These are phyloP conservation scores for Epizoanthus fatuus DNA, from an alignment of 92 coral and sea anemone species.

Conservation along the genomic window DNA sequence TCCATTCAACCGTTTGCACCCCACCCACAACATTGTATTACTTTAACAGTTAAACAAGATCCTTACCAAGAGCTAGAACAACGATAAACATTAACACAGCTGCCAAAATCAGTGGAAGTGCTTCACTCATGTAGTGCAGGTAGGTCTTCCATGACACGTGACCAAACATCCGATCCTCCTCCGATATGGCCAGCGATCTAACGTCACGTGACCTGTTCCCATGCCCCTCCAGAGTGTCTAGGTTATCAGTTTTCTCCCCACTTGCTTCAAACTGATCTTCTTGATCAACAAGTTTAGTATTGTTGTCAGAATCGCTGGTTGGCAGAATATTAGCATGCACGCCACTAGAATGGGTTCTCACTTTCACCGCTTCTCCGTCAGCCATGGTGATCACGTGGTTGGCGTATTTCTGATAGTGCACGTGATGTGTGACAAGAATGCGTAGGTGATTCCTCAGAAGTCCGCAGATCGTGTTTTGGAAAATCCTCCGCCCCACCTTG, in stretches of 20 bases:
- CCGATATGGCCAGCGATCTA: neutral
- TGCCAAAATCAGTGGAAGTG: neutral
- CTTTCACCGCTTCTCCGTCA: neutral
- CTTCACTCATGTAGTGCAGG: neutral
- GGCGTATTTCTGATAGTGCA: neutral
- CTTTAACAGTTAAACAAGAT: too few species aligned
- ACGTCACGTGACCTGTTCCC: neutral
- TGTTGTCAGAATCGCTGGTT: too few species aligned
- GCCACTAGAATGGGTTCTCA: neutral
- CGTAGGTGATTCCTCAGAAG: neutral
- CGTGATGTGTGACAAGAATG: conserved; percentile 8
- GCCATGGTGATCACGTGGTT: neutral
- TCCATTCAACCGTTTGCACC: too few species aligned
- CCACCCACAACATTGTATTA: too few species aligned
- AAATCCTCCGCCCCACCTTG: neutral
- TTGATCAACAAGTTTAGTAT: neutral
- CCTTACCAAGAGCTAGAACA: conserved; percentile 9
- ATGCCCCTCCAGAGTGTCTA: too few species aligned
- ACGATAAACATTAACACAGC: neutral
- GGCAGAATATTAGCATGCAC: too few species aligned
- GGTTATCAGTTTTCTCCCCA: too few species aligned
- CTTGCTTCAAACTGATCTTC: too few species aligned
- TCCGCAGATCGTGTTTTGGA: neutral
- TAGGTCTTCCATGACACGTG: conserved; percentile 23
- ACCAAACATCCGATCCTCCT: conserved; percentile 7